Evolutionary conservation across 1,140 invertebrate genomes (phyloP).

Genomic region (Eueides isabella): DNA sequence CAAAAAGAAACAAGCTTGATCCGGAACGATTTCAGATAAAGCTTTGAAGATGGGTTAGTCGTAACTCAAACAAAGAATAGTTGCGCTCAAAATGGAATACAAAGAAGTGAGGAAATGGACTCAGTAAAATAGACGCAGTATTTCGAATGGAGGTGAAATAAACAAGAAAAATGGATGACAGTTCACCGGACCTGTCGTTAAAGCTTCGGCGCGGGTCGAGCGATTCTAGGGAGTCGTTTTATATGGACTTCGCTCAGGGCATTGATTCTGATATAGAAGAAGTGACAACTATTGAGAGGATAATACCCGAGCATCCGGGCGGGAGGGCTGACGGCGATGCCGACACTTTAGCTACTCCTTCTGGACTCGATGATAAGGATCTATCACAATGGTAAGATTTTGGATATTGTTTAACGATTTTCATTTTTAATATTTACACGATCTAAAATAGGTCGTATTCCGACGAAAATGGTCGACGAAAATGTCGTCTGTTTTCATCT

Average conservation of each 20-base stretch:
- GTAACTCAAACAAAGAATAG: conserved; percentile 34
- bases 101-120: conserved; percentile 56
- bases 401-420: conserved; percentile 9
- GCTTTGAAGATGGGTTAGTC: conserved; percentile 62
- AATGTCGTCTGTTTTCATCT: not conserved
- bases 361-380: conserved; percentile 78
- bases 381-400: conserved; percentile 72
- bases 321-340: conserved; percentile 78
- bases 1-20: conserved; percentile 17
- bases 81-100: conserved; percentile 47
- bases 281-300: conserved; percentile 85
- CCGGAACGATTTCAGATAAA: conserved; percentile 37
- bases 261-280: conserved; percentile 95
- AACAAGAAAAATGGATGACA: conserved; percentile 86
- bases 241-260: conserved; percentile 93
- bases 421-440: not conserved
- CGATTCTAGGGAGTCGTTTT: conserved; percentile 93
- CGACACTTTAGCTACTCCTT: conserved; percentile 81
- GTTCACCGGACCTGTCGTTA: conserved; percentile 91
- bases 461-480: too few relatives aligned
- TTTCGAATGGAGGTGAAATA: conserved; percentile 53
- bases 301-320: conserved; percentile 76
- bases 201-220: conserved; percentile 91
- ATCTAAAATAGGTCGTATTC: not conserved
- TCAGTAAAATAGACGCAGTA: conserved; percentile 43